These are phyloP conservation scores for Rhaphigaster nebulosa DNA, from an alignment of 2,888 invertebrate genomes.

Conservation along the genomic window DNA sequence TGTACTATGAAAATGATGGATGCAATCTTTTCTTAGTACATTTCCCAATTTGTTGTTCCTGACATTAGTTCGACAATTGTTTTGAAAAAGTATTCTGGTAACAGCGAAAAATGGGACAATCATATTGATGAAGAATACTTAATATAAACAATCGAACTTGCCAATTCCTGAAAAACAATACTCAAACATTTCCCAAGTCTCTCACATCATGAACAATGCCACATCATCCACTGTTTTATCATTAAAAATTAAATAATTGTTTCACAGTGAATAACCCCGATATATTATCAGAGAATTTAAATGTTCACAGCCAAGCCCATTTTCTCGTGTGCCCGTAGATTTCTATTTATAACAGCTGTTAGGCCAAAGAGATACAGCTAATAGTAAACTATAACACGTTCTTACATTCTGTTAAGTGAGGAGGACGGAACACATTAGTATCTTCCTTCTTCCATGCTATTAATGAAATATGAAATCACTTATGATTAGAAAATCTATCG, in stretches of 20 bases:
- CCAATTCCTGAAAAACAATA: conserved; percentile 21
- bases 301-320: conserved; percentile 17
- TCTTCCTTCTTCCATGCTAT: no score
- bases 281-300: conserved; percentile 45
- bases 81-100: conserved; percentile 42
- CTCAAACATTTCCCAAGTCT: neutral
- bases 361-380: neutral
- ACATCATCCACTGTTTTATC: neutral
- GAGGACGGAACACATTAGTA: no score
- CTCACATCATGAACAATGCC: conserved; percentile 4
- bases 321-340: conserved; percentile 23
- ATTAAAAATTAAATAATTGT: neutral
- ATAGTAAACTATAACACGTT: neutral
- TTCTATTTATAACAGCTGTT: conserved; percentile 28
- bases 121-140: conserved; percentile 28
- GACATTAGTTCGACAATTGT: conserved; percentile 22
- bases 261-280: neutral
- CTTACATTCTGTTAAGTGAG: neutral
- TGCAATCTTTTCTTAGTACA: neutral
- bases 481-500: neutral
- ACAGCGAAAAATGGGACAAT: conserved; percentile 52
- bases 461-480: no score
- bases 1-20: neutral
- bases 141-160: conserved; percentile 29
- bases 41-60: neutral